Evolutionary conservation across 2,797 vertebrate genomes (phyloP).

Genomic region (Argentina silus): DNA sequence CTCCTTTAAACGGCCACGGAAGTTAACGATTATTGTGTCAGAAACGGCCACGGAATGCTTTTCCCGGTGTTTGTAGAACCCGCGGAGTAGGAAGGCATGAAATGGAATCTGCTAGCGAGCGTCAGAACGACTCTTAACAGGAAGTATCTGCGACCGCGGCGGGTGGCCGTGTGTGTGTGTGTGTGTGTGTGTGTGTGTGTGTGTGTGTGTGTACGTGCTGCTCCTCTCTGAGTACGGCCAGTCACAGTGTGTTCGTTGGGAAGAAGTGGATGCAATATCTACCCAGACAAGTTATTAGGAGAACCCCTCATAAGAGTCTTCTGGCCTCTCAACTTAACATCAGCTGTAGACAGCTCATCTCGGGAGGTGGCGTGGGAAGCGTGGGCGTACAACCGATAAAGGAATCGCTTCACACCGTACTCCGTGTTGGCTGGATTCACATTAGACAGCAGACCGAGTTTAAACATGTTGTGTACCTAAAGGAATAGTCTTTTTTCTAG

Average conservation of each 20-base stretch:
- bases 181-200: constrained; percentile 17
- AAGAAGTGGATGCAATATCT: neutral
- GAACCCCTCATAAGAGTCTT: neutral
- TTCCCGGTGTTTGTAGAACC: neutral
- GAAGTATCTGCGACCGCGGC: neutral
- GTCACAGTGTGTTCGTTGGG: neutral
- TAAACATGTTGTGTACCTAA: no score
- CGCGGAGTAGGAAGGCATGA: neutral
- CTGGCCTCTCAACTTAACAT: no score
- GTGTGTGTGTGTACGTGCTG: neutral
- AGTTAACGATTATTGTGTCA: neutral
- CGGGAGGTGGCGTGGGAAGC: no score
- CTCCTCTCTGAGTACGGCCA: no score
- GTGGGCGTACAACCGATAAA: no score
- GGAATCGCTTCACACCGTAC: no score
- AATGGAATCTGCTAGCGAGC: constrained; percentile 10
- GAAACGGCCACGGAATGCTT: neutral
- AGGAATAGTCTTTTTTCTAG: no score
- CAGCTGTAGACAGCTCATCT: no score
- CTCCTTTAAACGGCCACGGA: neutral
- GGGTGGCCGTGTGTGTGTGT: constrained; percentile 1
- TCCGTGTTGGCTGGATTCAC: no score
- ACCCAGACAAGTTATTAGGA: constrained; percentile 1
- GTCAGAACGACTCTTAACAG: neutral
- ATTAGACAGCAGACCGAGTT: no score